Base-by-base conservation (phyloP, 2,113 vertebrate genomes). In the Oreocharis arfaki region DNA sequence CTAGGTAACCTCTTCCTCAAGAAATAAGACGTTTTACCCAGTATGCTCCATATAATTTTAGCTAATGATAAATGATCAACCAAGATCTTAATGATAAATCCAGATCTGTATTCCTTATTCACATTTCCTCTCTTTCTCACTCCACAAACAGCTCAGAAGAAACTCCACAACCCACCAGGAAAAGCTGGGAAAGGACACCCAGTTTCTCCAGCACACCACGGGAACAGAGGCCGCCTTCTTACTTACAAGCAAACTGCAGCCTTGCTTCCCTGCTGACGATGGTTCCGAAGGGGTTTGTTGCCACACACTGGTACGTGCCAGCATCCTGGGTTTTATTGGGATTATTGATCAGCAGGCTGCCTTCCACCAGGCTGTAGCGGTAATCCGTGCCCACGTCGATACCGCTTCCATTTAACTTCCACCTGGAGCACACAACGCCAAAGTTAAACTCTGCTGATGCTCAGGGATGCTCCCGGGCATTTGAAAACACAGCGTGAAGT, bases 181-280 rank as follows among this genome's bases (percentile, higher is more conserved):
- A 39, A 52, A 41, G 8, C 4, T 33, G 65, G 70, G 35, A 37
- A 57, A 67, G 56, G 6, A 16, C n/a, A 4, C 24, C 7, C 20
- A 9, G 3, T 10, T 35, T 57, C 65, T 8, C 80, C 27, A 44
- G 59, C 41, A 33, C 1, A 4, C 30, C 9, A 50, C 7, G 64
- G 53, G 59, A 60, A 27, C 3, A 6, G 78, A 35, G n/a, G 33
- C 44, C 5, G 35, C 2, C 20, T 86, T 47, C 32, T 56, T 93
- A 99, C 99, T 99, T 96, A 99, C 99, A 99, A 61, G 99, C 99
- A 97, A 99, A 99, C 93, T 98, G 99, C 84, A 99, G 98, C 87
- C 97, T 98, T 69, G 99, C 99, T 97, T 99, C 98, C 96, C 98
- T 98, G 98, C 99, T 99, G 94, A 99, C 97, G 9, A 99, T 98